Evolutionary conservation across 2,888 invertebrate species (phyloP).

Genomic region (Leucophenga maculata): DNA sequence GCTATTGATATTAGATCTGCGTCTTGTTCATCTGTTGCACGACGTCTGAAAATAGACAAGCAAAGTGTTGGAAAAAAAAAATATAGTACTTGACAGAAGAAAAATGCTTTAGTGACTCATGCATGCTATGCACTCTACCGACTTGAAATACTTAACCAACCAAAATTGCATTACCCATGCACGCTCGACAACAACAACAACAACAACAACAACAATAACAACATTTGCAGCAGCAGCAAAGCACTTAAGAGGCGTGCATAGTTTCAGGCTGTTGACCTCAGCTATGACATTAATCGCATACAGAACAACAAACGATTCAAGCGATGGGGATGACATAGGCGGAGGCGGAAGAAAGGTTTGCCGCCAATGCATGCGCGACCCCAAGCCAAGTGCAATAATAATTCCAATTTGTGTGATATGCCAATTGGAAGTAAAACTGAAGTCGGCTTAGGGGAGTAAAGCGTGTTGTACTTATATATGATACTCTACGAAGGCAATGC

Average conservation of each 20-base stretch:
- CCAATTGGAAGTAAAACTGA: conserved; percentile 39
- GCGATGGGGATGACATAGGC: not conserved
- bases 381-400: conserved; percentile 19
- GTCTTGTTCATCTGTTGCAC: conserved; percentile 66
- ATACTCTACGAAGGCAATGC: no score
- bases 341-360: conserved; percentile 41
- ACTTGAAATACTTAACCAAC: not conserved
- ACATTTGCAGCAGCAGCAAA: conserved; percentile 25
- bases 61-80: conserved; percentile 13
- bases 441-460: not conserved
- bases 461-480: no score
- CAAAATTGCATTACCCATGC: not conserved
- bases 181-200: not conserved
- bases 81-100: not conserved
- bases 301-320: not conserved
- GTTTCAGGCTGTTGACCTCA: conserved; percentile 65
- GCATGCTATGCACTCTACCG: not conserved
- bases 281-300: conserved; percentile 21
- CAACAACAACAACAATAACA: not conserved
- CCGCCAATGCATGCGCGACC: conserved; percentile 26
- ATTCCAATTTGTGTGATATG: not conserved
- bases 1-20: conserved; percentile 63
- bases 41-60: conserved; percentile 49
- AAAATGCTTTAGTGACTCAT: not conserved
- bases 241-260: conserved; percentile 52